phyloP scores from a whole-genome alignment of 2,888 invertebrate genomes.

The Lasioglossum zephyrum region DNA sequence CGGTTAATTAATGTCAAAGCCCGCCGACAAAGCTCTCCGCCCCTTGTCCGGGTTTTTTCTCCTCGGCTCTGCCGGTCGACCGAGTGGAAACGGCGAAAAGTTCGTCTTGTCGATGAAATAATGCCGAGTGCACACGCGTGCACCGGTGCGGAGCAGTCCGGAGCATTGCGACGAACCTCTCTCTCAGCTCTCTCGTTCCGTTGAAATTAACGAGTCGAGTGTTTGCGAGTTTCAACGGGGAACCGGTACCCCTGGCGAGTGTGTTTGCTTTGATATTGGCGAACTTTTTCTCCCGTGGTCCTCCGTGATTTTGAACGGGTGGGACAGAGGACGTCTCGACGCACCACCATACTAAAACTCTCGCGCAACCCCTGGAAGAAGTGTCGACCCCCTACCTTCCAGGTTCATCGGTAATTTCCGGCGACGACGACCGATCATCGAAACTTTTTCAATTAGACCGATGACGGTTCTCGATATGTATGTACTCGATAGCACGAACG shows the following conservation, averaged over 20 bases:
- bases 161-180: background rate
- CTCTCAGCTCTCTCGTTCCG: constrained; percentile 4
- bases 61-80: background rate
- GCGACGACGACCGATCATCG: constrained; percentile 29
- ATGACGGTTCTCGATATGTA: background rate
- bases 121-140: constrained; percentile 24
- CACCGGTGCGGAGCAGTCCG: background rate
- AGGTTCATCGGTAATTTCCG: constrained; percentile 44
- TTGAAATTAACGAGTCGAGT: constrained; percentile 66
- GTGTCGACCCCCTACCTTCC: background rate
- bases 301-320: constrained; percentile 38
- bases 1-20: constrained; percentile 72
- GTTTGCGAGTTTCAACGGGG: constrained; percentile 35
- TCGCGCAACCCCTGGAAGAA: background rate
- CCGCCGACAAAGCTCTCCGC: constrained; percentile 37
- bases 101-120: constrained; percentile 26
- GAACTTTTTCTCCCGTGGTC: constrained; percentile 27
- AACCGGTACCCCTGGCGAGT: constrained; percentile 16
- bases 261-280: constrained; percentile 52
- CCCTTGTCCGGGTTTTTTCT: constrained; percentile 6
- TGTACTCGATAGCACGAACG: background rate
- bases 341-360: background rate
- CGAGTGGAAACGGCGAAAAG: constrained; percentile 11
- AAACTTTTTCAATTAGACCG: constrained; percentile 68
- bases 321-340: background rate